These are phyloP conservation scores for Cryptotermes secundus DNA, from an alignment of 1,140 invertebrate species.

Conservation along the genomic window DNA sequence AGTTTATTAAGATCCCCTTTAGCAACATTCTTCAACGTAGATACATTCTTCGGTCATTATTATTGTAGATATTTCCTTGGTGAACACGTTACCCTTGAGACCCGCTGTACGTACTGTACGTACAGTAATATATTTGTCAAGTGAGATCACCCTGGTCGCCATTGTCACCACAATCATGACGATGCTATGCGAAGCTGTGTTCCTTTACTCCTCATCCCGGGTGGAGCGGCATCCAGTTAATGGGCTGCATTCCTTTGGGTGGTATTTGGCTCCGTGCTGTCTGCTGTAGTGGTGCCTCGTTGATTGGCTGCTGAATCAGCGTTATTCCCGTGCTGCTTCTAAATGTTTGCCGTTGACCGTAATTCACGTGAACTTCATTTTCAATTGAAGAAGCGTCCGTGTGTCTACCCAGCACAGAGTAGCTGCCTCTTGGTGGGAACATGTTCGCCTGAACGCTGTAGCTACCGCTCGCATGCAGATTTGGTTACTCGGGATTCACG, in stretches of 20 bases:
- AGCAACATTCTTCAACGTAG: too few relatives aligned
- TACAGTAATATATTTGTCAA: background rate
- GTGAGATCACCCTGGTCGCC: background rate
- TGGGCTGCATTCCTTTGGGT: background rate
- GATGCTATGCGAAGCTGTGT: background rate
- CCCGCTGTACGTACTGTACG: background rate
- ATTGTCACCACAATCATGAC: background rate
- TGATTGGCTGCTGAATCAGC: background rate
- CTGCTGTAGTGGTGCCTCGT: background rate
- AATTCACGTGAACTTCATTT: background rate
- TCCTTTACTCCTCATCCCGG: background rate
- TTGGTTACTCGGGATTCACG: too few relatives aligned
- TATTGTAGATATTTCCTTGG: background rate
- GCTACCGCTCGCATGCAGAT: too few relatives aligned
- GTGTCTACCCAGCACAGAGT: too few relatives aligned
- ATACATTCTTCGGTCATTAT: too few relatives aligned
- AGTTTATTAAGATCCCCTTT: too few relatives aligned
- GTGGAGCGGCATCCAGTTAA: background rate
- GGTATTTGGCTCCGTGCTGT: constrained; percentile 9
- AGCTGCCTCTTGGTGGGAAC: too few relatives aligned
- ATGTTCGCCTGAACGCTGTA: too few relatives aligned
- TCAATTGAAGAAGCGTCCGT: background rate
- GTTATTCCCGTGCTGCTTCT: background rate
- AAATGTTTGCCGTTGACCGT: background rate
- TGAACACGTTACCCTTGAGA: background rate